Evolutionary conservation across 2,113 vertebrate genomes (phyloP).

Genomic region (Hystrix brachyura): DNA sequence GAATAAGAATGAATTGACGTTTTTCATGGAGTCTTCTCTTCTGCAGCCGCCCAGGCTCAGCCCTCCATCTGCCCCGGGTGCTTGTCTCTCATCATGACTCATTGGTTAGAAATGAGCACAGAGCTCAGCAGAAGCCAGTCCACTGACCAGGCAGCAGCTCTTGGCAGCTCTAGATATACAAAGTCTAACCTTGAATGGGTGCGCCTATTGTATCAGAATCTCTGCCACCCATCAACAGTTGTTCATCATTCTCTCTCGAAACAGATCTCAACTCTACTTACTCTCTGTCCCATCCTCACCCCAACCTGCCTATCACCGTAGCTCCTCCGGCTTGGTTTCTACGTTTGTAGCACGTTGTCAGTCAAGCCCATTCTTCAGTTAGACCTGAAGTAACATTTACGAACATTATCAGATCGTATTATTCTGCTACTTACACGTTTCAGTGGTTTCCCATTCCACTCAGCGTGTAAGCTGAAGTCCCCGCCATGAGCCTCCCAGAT

Average conservation of each 20-base stretch:
- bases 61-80: not conserved
- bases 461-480: not conserved
- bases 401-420: not conserved
- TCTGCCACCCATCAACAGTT: not conserved
- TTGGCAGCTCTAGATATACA: not conserved
- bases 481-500: rapidly evolving
- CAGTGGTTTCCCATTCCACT: not conserved
- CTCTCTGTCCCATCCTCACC: not conserved
- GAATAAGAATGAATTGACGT: not conserved
- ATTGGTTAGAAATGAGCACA: not conserved
- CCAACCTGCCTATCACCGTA: rapidly evolving
- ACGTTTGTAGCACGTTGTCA: not conserved
- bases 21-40: not conserved
- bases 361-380: not conserved
- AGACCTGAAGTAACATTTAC: not conserved
- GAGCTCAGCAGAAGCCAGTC: not conserved
- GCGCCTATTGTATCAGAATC: not conserved
- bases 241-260: not conserved
- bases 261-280: not conserved
- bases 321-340: not conserved
- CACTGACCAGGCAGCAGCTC: too few relatives aligned
- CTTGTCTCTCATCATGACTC: not conserved
- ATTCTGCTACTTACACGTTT: not conserved
- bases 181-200: not conserved
- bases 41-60: not conserved